Base-by-base conservation (phyloP, 1,140 invertebrate species). In the Penaeus japonicus region DNA sequence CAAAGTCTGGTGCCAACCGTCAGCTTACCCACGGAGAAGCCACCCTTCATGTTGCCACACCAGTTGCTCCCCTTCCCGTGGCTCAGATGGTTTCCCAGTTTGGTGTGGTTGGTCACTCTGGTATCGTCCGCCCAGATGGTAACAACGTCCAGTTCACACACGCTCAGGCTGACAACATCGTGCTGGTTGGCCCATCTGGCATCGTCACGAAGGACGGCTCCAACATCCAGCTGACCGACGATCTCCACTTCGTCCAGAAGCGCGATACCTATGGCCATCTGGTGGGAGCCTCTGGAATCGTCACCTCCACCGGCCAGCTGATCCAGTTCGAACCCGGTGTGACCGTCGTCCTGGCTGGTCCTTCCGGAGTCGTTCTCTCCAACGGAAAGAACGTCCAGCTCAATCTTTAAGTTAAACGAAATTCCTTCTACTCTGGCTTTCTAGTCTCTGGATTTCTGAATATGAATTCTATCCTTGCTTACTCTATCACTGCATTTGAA, bases 81-180 rank as follows among this genome's bases (percentile, higher is more conserved):
- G 27, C 70, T 32, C 70, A 73, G 24, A 1, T 73, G 27, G 47
- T 47, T 7, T 47, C 47, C 10, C 47, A 47, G 47, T 24, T n/a
- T 27, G 70, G 70, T 4, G 12, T 73, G 7, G 20, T 80, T 24
- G 55, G 85, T 12, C 35, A 57, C 32, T 70, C 77, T 57, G 85
- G 85, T n/a, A 80, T 87, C 57, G 77, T 87, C 7, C 24, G 57
- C 54, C 77, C 85, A 18, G 35, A 65, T 75, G 85, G 85, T 18
- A 65, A 80, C 32, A 87, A 87, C 85, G 57, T 62, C 24, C 85
- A 87, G 85, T 87, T 87, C 85, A 87, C 85, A 39, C 77, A 47
- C 4, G 85, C 20, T 18, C 27, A 87, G 35, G 75, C 55, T 32
- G 55, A 53, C n/a, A 65, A 87, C 54, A 80, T 65, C 75, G 24